These are phyloP conservation scores for Vannuccia rotundouncinata DNA, from an alignment of 2,888 invertebrate genomes.

Conservation along the genomic window DNA sequence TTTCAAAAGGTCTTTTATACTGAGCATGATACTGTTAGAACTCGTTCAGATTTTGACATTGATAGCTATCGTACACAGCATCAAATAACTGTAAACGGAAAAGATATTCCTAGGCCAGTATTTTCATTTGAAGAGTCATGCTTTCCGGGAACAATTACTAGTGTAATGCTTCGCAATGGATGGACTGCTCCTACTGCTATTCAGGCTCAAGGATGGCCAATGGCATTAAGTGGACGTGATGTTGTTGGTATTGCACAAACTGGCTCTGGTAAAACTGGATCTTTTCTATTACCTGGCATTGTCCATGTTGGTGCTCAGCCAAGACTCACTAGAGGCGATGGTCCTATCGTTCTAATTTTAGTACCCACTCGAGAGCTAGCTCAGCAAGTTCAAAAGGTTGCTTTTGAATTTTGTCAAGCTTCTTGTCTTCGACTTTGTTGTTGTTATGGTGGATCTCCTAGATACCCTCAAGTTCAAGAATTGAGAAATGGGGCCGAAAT, in stretches of 20 bases:
- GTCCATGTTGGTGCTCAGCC: conserved; percentile 89
- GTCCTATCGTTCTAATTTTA: conserved; percentile 72
- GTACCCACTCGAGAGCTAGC: conserved; percentile 64
- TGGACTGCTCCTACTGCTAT: conserved; percentile 75
- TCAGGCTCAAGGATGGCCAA: conserved; percentile 85
- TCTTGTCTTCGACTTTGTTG: conserved; percentile 59
- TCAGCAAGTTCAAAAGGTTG: conserved; percentile 70
- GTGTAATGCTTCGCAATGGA: conserved; percentile 46
- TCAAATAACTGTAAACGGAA: conserved; percentile 68
- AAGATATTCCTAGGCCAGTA: conserved; percentile 74
- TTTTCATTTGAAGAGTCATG: conserved; percentile 81
- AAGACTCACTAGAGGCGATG: conserved; percentile 75
- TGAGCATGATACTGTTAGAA: conserved; percentile 69
- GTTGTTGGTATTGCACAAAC: conserved; percentile 57
- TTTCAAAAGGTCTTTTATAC: conserved; percentile 86
- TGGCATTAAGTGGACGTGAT: conserved; percentile 54
- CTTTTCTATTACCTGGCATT: conserved; percentile 71
- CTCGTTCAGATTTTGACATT: conserved; percentile 67
- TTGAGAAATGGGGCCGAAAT: conserved; percentile 73
- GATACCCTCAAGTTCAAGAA: conserved; percentile 69
- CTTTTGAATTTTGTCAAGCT: conserved; percentile 25
- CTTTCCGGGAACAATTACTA: conserved; percentile 68
- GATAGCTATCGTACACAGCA: conserved; percentile 75
- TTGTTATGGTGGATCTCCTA: conserved; percentile 71
- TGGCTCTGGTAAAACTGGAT: conserved; percentile 62